Percentiles rank a stretch among this genome's conserved stretches.
phyloP scores from a whole-genome alignment of 2,113 vertebrate genomes.

The Dicrurus megarhynchus region DNA sequence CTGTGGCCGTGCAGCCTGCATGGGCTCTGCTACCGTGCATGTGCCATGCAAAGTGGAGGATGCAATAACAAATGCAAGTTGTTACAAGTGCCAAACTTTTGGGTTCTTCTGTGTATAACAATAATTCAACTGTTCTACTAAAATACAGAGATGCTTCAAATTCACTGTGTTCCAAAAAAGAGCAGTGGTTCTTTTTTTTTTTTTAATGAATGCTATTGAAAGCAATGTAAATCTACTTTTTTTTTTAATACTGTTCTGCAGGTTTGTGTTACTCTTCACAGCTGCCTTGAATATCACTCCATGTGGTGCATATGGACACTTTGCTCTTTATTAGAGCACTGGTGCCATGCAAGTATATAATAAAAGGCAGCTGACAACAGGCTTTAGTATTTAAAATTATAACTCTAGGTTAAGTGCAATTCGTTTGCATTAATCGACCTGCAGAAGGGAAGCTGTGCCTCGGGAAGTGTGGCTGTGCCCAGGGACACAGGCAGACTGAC shows the following conservation, averaged over 20 bases:
- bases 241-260: background rate
- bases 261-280: constrained; percentile 51
- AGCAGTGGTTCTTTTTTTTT: background rate
- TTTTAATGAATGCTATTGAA: background rate
- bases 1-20: background rate
- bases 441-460: constrained; percentile 30
- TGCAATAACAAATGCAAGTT: constrained; percentile 65
- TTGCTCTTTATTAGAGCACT: background rate
- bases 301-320: background rate
- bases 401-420: constrained; percentile 25
- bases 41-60: constrained; percentile 17
- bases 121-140: background rate
- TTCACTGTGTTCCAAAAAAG: constrained; percentile 42
- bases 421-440: background rate
- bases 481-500: background rate
- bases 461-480: background rate
- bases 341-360: background rate
- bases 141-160: constrained; percentile 44
- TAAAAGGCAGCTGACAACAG: background rate
- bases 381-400: background rate
- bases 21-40: background rate
- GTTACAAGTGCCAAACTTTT: constrained; percentile 71
- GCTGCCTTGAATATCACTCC: constrained; percentile 53
- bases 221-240: constrained; percentile 1
- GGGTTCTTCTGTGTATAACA: constrained; percentile 18